phyloP scores from a whole-genome alignment of 2,888 invertebrate species.

The Dorcus hopei region DNA sequence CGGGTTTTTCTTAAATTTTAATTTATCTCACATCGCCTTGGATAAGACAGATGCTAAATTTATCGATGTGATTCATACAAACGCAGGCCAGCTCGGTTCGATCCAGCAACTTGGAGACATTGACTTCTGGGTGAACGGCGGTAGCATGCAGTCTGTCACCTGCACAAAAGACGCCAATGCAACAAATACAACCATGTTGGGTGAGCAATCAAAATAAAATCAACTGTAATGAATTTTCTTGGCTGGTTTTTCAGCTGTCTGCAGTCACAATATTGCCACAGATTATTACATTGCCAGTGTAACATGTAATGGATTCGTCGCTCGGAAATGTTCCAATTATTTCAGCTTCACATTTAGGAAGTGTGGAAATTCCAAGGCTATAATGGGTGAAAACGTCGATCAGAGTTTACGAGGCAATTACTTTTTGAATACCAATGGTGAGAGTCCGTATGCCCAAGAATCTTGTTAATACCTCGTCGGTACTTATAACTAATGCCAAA shows the following conservation, averaged over 20 bases:
- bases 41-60: conserved; percentile 3
- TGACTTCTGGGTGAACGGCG: conserved; percentile 15
- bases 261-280: conserved; percentile 10
- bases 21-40: background rate
- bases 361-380: conserved; percentile 5
- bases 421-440: conserved; percentile 6
- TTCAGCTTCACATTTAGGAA: conserved; percentile 3
- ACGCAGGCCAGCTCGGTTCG: conserved; percentile 6
- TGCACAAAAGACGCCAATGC: background rate
- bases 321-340: conserved; percentile 4
- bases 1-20: background rate
- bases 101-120: conserved; percentile 8
- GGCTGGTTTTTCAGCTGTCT: background rate
- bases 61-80: conserved; percentile 12
- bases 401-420: conserved; percentile 4
- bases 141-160: background rate
- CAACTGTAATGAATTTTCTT: background rate
- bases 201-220: background rate
- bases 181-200: background rate
- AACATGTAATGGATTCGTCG: conserved; percentile 6
- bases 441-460: conserved; percentile 8
- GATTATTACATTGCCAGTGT: conserved; percentile 5
- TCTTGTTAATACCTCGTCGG: no score
- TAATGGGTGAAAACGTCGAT: conserved; percentile 14
- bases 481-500: no score